These are phyloP conservation scores for Colletes collaris DNA, from an alignment of 2,888 invertebrate genomes.

Conservation along the genomic window DNA sequence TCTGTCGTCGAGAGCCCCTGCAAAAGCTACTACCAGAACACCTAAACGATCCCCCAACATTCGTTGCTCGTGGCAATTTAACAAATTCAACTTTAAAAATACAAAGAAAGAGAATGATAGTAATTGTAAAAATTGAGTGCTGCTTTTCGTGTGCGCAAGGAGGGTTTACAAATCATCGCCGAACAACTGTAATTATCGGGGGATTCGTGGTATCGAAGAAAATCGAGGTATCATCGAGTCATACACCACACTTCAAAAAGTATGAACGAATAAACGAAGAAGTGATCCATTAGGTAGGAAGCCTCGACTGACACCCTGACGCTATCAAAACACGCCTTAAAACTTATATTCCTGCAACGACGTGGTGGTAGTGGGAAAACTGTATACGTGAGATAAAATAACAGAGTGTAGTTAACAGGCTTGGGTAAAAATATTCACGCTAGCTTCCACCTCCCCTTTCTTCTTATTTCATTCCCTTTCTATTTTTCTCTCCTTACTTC, in stretches of 20 bases:
- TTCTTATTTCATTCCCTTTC: slow-evolving; percentile 22
- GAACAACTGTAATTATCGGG: slow-evolving; percentile 19
- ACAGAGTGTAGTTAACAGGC: slow-evolving; percentile 80
- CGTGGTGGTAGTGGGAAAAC: slow-evolving; percentile 73
- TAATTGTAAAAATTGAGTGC: neutral
- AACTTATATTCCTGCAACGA: slow-evolving; percentile 79
- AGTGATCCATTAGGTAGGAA: slow-evolving; percentile 81
- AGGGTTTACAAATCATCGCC: slow-evolving; percentile 6
- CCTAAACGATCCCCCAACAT: neutral
- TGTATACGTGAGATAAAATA: slow-evolving; percentile 79
- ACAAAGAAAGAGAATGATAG: too few relatives aligned
- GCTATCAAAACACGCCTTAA: slow-evolving; percentile 82
- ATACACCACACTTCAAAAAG: slow-evolving; percentile 68
- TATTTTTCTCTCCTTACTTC: slow-evolving; percentile 13
- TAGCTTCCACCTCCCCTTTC: slow-evolving; percentile 65
- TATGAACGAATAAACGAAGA: slow-evolving; percentile 73
- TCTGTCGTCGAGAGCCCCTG: slow-evolving; percentile 7
- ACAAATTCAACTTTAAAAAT: neutral
- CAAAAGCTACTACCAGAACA: too few relatives aligned
- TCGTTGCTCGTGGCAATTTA: neutral
- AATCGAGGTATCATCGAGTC: slow-evolving; percentile 67
- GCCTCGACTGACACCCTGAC: slow-evolving; percentile 80
- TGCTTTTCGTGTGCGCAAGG: too few relatives aligned
- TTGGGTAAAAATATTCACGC: slow-evolving; percentile 80
- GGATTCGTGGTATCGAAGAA: slow-evolving; percentile 23